Evolutionary conservation across 2,797 vertebrate species (phyloP), one percentile per base, ranked within the genome.

Genomic region (Lepilemur ruficaudatus): DNA sequence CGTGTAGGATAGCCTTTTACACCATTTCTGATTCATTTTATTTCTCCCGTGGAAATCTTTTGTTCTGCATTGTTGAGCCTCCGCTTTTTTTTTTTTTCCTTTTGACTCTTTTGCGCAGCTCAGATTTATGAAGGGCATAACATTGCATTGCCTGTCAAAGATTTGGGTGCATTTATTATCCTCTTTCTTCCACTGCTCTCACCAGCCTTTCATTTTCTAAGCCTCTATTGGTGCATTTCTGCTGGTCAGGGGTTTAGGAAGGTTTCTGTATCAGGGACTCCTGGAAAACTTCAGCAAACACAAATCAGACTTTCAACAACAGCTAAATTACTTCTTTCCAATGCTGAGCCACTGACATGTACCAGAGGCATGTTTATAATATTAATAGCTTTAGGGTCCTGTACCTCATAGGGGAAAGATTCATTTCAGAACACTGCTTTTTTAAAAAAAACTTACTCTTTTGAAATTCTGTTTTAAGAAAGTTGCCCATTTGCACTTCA

Each of bases 221-320:
- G 38, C 17, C 41, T 75, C 90, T n/a, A 0, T 46, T 23, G 70
- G 82, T 82, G 41, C 18, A 84, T 30, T 80, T 88, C 46, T 50
- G 38, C 17, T 14, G 38, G 67, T 82, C 38, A 87, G 94, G 78
- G 43, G 41, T 73, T 70, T 25, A 0, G 80, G 79, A 81, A 96
- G 46, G 8, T 59, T 93, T 92, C 92, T 28, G 14, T 38, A 93
- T 94, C 86, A 73, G 23, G 59, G 43, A 4, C 32, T 92, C 50
- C 93, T 97, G 89, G 43, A 98, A 95, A 13, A 95, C 75, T 75
- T 83, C 50, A 89, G 93, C 93, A 83, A 93, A 93, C 80, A 52
- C 78, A 97, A 95, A 96, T 91, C 84, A 83, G 75, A 86, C 92
- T 96, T 95, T 94, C 92, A 95, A 59, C 70, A 95, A 28, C 75